Base-by-base conservation (phyloP, 1,140 invertebrate species). In the Globodera rostochiensis region DNA sequence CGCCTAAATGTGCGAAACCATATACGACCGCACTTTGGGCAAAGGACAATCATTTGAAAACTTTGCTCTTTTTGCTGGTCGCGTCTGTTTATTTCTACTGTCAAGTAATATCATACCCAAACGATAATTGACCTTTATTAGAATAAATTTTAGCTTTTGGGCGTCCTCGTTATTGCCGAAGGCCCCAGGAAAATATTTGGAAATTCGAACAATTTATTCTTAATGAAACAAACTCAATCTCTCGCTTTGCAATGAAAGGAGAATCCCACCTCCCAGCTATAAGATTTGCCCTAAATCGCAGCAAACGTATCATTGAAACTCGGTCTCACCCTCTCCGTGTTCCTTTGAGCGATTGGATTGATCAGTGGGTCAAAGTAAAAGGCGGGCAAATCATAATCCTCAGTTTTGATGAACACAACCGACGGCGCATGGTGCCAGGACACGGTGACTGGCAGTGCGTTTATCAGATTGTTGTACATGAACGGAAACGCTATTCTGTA, bases 321-420 rank as follows among this genome's bases (percentile, higher is more conserved):
- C 36, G 25, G 2, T 81, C 71, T 83, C 86, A 92, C 91, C 91
- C 94, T 96, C 3, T 95, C 93, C 1, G 95, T 93, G 91, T 96
- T 95, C 86, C 96, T 92, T 91, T 98, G 96, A 11, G 97, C 96
- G 86, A 99, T 99, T 6, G 98, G 97, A 92, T 99, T 99, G 82
- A 99, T 99, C 6, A 99, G 91, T 0, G 98, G 98, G 93, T 99
- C 98, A 92, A 98, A 99, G 91, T 99, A 99, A 91, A 99, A 99
- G 0, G 97, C 98, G 36, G 98, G 98, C 77, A 99, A 92, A 92
- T 99, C 98, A n/a, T 97, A 97, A 93, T 99, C 98, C 92, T 99
- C 98, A 3, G 97, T 99, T 92, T 99, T 99, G 86, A 99, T 99
- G 89, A 96, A 99, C 0, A 99, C 96, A 21, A 99, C 96, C 91